These are phyloP conservation scores for Probosciger aterrimus DNA, from an alignment of 2,113 vertebrate species.

Conservation along the genomic window DNA sequence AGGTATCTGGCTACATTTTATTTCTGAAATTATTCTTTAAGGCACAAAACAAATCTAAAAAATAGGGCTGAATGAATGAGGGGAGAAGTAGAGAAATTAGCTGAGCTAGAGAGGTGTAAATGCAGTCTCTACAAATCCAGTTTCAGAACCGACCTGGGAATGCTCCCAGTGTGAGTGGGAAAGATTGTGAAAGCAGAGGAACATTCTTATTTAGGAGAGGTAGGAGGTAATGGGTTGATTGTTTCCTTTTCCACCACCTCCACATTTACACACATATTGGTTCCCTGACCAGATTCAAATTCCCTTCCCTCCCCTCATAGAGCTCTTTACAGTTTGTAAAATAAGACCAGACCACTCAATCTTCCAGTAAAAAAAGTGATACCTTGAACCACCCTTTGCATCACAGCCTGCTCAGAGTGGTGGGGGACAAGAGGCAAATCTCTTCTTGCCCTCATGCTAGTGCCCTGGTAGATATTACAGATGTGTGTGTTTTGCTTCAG, in stretches of 20 bases:
- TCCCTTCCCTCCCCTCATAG: background rate
- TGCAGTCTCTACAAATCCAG: slow-evolving; percentile 23
- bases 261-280: background rate
- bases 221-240: background rate
- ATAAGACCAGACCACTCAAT: slow-evolving; percentile 4
- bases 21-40: slow-evolving; percentile 73
- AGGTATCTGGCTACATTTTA: slow-evolving; percentile 65
- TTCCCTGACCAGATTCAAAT: background rate
- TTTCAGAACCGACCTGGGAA: slow-evolving; percentile 3
- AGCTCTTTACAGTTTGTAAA: background rate
- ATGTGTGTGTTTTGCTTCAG: slow-evolving; percentile 17
- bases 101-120: background rate
- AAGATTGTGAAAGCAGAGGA: background rate
- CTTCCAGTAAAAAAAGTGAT: background rate
- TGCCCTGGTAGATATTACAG: background rate
- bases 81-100: background rate
- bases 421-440: background rate
- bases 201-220: background rate
- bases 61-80: slow-evolving; percentile 35
- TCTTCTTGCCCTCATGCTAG: background rate
- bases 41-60: slow-evolving; percentile 79
- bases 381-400: background rate
- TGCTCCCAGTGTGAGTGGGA: background rate
- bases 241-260: background rate
- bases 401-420: background rate